Conservation (phyloP, 2,888 invertebrate genomes). For the Torymus texanus region DNA sequence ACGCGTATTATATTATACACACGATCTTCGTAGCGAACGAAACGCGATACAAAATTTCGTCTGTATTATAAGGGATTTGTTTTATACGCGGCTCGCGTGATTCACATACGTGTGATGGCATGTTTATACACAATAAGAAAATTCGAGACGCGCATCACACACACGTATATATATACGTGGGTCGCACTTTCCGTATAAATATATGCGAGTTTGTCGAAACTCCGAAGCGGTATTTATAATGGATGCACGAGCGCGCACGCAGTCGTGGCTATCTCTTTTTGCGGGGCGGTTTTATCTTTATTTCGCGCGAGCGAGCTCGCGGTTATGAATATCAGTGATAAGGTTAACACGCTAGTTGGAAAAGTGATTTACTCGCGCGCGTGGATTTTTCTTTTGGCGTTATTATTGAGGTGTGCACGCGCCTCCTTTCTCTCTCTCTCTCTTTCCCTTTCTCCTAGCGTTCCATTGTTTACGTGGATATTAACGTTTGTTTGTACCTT, state of each 20-base stretch:
- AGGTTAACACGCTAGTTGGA: conserved; percentile 21
- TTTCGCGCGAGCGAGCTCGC: conserved; percentile 10
- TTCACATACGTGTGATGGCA: conserved; percentile 64
- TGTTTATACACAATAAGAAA: conserved; percentile 73
- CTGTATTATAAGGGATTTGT: background rate
- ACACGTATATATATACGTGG: background rate
- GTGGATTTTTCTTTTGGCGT: conserved; percentile 9
- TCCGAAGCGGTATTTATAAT: background rate
- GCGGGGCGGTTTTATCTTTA: conserved; percentile 41
- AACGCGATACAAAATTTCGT: conserved; percentile 5
- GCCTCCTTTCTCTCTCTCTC: conserved; percentile 1
- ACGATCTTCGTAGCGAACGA: background rate
- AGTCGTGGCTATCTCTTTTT: conserved; percentile 17
- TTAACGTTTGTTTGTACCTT: background rate
- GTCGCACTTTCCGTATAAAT: background rate
- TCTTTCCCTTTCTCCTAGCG: background rate
- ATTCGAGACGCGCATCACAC: conserved; percentile 58
- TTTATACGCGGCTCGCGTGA: conserved; percentile 31
- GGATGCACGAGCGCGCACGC: background rate
- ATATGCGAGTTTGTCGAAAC: conserved; percentile 34
- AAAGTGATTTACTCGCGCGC: conserved; percentile 40
- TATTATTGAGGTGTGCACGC: conserved; percentile 10
- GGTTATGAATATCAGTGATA: conserved; percentile 39
- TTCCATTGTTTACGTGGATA: conserved; percentile 26
- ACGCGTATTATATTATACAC: background rate